Evolutionary conservation across 2,888 invertebrate species (phyloP), one percentile per base, ranked within the genome.

Genomic region (Watsonalla cultraria): DNA sequence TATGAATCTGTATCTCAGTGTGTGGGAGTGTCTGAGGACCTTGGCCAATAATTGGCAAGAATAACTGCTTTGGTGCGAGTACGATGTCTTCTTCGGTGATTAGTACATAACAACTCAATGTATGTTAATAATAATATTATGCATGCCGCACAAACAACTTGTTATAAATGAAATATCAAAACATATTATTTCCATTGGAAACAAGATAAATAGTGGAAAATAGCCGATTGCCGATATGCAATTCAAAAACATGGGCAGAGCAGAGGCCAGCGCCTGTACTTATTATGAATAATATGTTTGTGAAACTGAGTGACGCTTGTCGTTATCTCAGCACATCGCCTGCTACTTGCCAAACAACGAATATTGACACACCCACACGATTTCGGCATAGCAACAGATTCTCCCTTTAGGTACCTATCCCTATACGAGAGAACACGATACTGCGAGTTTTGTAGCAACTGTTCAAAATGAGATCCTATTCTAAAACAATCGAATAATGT

Each of bases 311-410:
- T 81, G 82, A 87, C 87, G 88, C 82, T 76, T 73, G 69, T 58
- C 55, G 61, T 73, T 77, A 78, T 84, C 84, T 64, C 66, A 62
- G 64, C 74, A 65, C 65, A 67, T 57, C 57, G 58, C 64, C 72
- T 76, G 76, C 76, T 76, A 78, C 76, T 76, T 66, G 63, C 56
- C 64, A 63, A 61, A 56, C 62, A 67, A 76, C 71, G 73, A 75
- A 77, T 78, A 80, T 82, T 78, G 87, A 90, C 90, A 90, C 90
- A 90, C 90, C 90, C 89, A 86, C 89, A 86, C 87, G 74, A 54
- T 70, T 73, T 68, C 63, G 57, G 74, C 84, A 71, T 86, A 70
- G 85, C 81, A 87, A 90, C 88, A 56, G 62, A 24, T 5, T 42
- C 11, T 42, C 9, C 9, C 11, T 42, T 24, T 4, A 24, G 24